phyloP scores from a whole-genome alignment of 1,140 invertebrate species.

The Aricia agestis region DNA sequence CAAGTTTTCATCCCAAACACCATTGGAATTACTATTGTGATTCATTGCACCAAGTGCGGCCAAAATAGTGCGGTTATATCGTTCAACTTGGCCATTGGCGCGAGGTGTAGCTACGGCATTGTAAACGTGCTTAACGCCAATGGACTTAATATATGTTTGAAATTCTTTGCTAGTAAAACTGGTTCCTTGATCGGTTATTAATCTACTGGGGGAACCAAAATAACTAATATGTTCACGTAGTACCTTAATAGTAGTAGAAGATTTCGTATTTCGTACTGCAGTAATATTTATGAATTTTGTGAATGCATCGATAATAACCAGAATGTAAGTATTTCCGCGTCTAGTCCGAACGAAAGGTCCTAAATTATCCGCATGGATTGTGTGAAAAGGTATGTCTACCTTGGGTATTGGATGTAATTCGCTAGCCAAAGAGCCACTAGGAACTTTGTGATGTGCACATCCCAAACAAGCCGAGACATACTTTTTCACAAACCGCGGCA shows the following conservation, averaged over 20 bases:
- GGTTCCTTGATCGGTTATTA: conserved; percentile 35
- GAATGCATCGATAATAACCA: conserved; percentile 36
- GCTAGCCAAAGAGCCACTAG: conserved; percentile 7
- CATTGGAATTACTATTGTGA: conserved; percentile 24
- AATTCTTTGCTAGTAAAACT: conserved; percentile 35
- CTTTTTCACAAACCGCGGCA: conserved; percentile 18
- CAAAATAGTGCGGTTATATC: conserved; percentile 37
- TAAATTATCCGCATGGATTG: conserved; percentile 19
- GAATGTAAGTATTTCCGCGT: conserved; percentile 23
- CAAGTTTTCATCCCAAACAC: conserved; percentile 32
- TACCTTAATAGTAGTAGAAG: conserved; percentile 23
- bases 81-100: conserved; percentile 39
- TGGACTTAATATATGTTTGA: conserved; percentile 25
- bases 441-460: conserved; percentile 15
- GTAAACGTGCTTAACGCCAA: conserved; percentile 33
- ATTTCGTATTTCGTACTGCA: conserved; percentile 35
- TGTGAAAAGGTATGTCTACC: conserved; percentile 14
- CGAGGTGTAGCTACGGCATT: conserved; percentile 36
- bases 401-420: conserved; percentile 19
- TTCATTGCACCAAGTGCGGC: background rate
- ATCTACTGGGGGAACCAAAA: conserved; percentile 31
- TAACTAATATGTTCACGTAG: conserved; percentile 31
- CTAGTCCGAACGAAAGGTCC: conserved; percentile 16
- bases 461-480: conserved; percentile 4
- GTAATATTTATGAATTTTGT: conserved; percentile 35